Base-by-base conservation (phyloP, 1,140 invertebrate species). In the Drosophila kohkoa region DNA sequence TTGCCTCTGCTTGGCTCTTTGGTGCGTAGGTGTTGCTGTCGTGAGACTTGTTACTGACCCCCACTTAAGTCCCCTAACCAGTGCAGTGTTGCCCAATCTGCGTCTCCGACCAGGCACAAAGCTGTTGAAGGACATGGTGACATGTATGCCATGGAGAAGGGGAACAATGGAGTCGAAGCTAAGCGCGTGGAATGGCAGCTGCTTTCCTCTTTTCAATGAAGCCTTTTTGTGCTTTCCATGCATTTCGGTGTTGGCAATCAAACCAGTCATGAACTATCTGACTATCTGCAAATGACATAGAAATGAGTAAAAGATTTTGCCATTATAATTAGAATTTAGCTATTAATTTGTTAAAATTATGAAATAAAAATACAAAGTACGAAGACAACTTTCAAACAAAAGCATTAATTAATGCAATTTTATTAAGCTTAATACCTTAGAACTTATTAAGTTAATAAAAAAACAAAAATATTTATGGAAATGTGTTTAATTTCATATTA, bases 91-190 rank as follows among this genome's bases (percentile, higher is more conserved):
- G 52, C 49, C 59, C 65, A 86, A 85, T 86, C 82, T 73, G 64
- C 67, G 65, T 58, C 41, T 52, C 49, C 57, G 41, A 66, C 51
- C 45, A 65, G 62, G 71, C 75, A 70, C 81, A 87, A 82, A 87
- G 82, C 82, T 87, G 82, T 79, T 87, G 82, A 74, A 77, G 69
- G 76, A 79, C 79, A 72, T 77, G 82, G 75, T 87, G 82, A 82
- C 79, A 87, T 87, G 82, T 77, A 64, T 55, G 65, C 65, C 65
- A 20, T 6, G 54, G 54, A 28, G 13, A 55, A 2, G 30, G 13
- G 30, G 30, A 3, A 8, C n/a, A 8, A 38, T 11, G 45, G n/a
- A 32, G 32, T 32, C 6, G 7, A 10, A 57, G 45, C 64, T 51
- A 55, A 63, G 55, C 76, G 70, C 48, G 43, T 60, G 46, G 38